A percentile compares a stretch with the other conserved stretches of the same genome.
phyloP scores from a whole-genome alignment of 1,140 invertebrate species.

The Listronotus oregonensis region DNA sequence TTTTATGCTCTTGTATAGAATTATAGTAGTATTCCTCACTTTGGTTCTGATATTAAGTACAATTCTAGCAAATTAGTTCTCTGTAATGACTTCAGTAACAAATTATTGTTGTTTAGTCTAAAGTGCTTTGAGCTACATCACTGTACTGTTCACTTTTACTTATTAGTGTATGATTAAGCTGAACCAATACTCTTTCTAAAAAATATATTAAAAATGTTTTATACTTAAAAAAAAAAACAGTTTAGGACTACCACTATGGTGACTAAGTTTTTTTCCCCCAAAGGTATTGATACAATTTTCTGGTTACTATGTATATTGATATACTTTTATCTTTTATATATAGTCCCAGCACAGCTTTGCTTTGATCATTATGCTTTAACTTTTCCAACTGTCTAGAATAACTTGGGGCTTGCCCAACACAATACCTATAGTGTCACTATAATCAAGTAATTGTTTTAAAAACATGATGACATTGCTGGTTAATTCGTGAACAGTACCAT shows the following conservation, averaged over 20 bases:
- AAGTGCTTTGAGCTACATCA: constrained; percentile 82
- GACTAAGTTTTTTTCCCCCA: too few species aligned
- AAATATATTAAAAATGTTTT: constrained; percentile 40
- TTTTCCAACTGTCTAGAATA: constrained; percentile 62
- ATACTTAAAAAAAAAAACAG: too few species aligned
- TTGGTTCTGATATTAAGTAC: constrained; percentile 77
- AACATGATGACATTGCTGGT: constrained; percentile 92
- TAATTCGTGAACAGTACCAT: constrained; percentile 95
- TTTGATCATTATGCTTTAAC: constrained; percentile 58
- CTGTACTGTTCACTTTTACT: constrained; percentile 86
- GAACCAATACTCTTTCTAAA: constrained; percentile 82
- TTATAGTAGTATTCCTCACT: constrained; percentile 83
- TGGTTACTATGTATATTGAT: too few species aligned
- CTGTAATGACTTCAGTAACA: constrained; percentile 87
- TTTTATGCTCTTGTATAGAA: constrained; percentile 80
- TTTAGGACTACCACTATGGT: too few species aligned
- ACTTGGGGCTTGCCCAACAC: constrained; percentile 65
- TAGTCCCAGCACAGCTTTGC: constrained; percentile 71
- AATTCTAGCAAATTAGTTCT: constrained; percentile 82
- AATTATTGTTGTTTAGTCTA: constrained; percentile 90
- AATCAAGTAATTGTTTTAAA: constrained; percentile 81
- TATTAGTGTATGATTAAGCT: constrained; percentile 81
- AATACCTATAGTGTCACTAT: constrained; percentile 74
- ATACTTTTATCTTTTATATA: too few species aligned
- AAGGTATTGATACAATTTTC: too few species aligned